Conservation (phyloP, 30 jellyfish, hydroid and myxozoan species). For the Turritopsis dohrnii region DNA sequence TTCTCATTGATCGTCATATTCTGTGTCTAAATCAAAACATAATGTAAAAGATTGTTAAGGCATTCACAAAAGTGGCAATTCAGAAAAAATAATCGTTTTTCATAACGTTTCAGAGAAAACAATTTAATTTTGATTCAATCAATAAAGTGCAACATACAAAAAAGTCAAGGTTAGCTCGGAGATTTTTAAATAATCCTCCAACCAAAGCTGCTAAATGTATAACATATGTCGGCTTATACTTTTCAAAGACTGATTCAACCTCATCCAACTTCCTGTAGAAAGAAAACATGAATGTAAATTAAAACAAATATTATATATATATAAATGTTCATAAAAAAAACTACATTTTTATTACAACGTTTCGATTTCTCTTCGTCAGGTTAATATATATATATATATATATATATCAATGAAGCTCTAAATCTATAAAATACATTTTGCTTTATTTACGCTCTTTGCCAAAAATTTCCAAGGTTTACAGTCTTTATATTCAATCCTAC, state of each 20-base stretch:
- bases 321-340: too few species aligned
- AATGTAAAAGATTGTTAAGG: neutral
- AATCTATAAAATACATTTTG: too few species aligned
- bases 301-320: too few species aligned
- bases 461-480: too few species aligned
- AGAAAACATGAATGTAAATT: neutral
- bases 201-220: conserved; percentile 99
- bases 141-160: conserved; percentile 59
- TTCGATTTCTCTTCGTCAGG: too few species aligned
- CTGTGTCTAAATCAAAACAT: conserved; percentile 32
- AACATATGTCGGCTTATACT: conserved; percentile 91
- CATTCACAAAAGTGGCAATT: neutral
- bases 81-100: neutral
- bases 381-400: too few species aligned
- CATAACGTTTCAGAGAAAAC: too few species aligned
- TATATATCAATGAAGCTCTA: too few species aligned
- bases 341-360: too few species aligned
- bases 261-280: conserved; percentile 46
- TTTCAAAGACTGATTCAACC: conserved; percentile 65
- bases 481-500: too few species aligned
- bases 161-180: conserved; percentile 75
- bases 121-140: too few species aligned
- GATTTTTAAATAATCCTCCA: conserved; percentile 97
- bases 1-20: conserved; percentile 87
- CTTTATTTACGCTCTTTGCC: too few species aligned